These are phyloP conservation scores for Penaeus vannamei DNA, from an alignment of 1,140 invertebrate genomes.

Conservation along the genomic window DNA sequence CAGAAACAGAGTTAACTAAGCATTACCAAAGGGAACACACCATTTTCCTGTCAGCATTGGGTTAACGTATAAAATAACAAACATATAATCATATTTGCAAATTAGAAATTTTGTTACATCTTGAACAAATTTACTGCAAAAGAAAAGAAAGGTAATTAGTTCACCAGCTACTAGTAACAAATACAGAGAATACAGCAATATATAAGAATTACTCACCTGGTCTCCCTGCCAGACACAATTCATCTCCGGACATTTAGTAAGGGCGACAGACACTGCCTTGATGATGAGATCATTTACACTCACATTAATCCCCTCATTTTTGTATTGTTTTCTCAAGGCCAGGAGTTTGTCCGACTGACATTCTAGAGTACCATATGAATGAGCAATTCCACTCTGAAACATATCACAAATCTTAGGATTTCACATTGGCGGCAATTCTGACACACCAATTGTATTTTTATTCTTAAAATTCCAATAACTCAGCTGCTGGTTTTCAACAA, in stretches of 20 bases:
- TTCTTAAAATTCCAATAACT: too few relatives aligned
- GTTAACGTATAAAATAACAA: too few relatives aligned
- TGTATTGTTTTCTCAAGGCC: slow-evolving; percentile 70
- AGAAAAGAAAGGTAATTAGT: too few relatives aligned
- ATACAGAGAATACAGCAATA: background rate
- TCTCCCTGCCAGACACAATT: slow-evolving; percentile 77
- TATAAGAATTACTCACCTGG: slow-evolving; percentile 67
- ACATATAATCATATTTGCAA: too few relatives aligned
- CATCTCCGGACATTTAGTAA: slow-evolving; percentile 76
- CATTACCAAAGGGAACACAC: too few relatives aligned
- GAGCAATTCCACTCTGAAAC: slow-evolving; percentile 75
- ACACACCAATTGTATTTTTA: background rate
- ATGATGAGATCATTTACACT: slow-evolving; percentile 81
- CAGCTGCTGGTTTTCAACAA: too few relatives aligned
- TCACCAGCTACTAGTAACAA: background rate
- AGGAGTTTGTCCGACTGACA: slow-evolving; percentile 75
- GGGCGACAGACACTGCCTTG: slow-evolving; percentile 77
- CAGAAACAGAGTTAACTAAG: too few relatives aligned
- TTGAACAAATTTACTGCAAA: too few relatives aligned
- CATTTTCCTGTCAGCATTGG: too few relatives aligned
- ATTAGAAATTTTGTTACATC: too few relatives aligned
- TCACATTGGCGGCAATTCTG: background rate
- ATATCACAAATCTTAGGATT: background rate
- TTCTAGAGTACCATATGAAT: slow-evolving; percentile 78
- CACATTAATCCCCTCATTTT: slow-evolving; percentile 73